Evolutionary conservation across 2,797 vertebrate species (phyloP), one percentile per base, ranked within the genome.

Genomic region (Clarias laeviceps): DNA sequence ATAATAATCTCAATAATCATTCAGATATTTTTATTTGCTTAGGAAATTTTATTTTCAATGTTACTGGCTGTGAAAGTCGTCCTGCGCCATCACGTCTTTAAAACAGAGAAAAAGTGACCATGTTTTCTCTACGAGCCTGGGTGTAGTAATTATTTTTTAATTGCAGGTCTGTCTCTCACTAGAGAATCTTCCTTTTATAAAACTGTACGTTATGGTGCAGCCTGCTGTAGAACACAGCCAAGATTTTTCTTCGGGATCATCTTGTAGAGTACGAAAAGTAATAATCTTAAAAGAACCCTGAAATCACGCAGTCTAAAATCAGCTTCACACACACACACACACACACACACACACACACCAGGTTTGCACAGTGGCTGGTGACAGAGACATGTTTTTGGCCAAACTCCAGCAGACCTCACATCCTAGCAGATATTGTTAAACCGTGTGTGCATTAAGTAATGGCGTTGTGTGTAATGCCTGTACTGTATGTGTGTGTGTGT

Each of bases 401-500:
- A 1, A 34, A 20, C 22, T 72, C 73, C 84, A 87, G 76, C 37
- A 87, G 70, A 68, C 70, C 80, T 86, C 59, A 66, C 82, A 54
- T 87, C 80, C 86, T 70, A 70, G 74, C 80, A 80, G 80, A 87
- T 85, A 83, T 81, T 80, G 86, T 84, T 83, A 85, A 70, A 29
- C 65, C 61, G 68, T 74, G 70, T 85, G 80, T 88, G 80, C 57
- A 79, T 84, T 86, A 85, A 85, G 80, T 83, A 88, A 86, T 83
- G 66, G 70, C 27, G 76, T 34, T 80, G 62, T 86, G 59, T 50
- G 56, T 69, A 80, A 87, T 78, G 80, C 82, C 65, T 59, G 45
- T 83, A 32, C 65, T 82, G 80, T 64, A 4, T 57, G 68, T 82
- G 85, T 65, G 70, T 45, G 22, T 40, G 59, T 37, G 29, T 74